Conservation (phyloP, 2,888 invertebrate genomes). For the Eustalomyia histrio region DNA sequence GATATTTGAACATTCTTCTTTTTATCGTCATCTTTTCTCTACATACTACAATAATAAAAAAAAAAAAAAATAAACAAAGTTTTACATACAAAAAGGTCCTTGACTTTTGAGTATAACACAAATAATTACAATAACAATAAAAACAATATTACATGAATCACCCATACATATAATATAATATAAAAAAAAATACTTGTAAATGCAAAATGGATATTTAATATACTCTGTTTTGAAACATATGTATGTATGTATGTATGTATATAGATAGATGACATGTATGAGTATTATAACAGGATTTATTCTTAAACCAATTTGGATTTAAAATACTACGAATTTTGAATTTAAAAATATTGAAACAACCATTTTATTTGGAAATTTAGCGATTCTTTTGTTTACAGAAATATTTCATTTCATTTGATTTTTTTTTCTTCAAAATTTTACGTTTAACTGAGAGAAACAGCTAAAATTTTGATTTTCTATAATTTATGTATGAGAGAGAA, state of each 20-base stretch:
- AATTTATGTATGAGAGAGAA: constrained; percentile 4
- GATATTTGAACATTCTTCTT: constrained; percentile 20
- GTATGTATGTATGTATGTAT: too few species aligned
- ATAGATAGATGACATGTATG: neutral
- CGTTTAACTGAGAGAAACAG: neutral
- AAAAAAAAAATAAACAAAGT: constrained; percentile 8
- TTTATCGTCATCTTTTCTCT: constrained; percentile 28
- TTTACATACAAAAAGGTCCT: constrained; percentile 61
- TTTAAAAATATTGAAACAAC: neutral
- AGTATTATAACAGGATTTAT: neutral
- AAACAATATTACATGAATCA: constrained; percentile 54
- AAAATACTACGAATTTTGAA: neutral
- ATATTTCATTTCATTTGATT: neutral
- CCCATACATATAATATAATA: too few species aligned
- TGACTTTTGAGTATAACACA: constrained; percentile 59
- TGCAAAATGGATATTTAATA: constrained; percentile 3
- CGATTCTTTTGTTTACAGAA: neutral
- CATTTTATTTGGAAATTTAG: neutral
- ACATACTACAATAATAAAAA: neutral
- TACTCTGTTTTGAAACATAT: neutral
- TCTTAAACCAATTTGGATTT: neutral
- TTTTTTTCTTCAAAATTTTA: neutral
- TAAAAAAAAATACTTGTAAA: neutral
- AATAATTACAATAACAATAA: constrained; percentile 46
- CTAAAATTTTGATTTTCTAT: constrained; percentile 6